A percentile compares a stretch with the other conserved stretches of the same genome.
These are phyloP conservation scores for Erythrocercus mccallii DNA, from an alignment of 2,113 vertebrate genomes.

Conservation along the genomic window DNA sequence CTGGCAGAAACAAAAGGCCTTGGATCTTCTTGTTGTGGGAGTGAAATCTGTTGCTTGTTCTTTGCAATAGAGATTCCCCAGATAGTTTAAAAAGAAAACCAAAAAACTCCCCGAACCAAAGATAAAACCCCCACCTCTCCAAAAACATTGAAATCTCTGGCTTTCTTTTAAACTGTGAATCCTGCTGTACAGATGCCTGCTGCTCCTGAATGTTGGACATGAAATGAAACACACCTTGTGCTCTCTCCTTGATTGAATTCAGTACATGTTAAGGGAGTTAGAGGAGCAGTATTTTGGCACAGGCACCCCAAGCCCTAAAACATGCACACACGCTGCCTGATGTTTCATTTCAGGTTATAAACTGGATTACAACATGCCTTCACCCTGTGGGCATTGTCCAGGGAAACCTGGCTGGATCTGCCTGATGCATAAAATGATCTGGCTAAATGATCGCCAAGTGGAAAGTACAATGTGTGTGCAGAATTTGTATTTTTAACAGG, in stretches of 20 bases:
- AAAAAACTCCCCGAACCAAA: fast-evolving
- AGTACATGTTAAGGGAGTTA: neutral
- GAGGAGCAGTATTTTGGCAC: neutral
- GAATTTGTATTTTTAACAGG: neutral
- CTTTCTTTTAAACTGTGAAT: neutral
- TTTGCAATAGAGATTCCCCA: neutral
- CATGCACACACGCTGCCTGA: neutral
- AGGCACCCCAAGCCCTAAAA: neutral
- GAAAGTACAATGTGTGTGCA: neutral
- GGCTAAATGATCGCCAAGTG: neutral
- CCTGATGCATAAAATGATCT: neutral
- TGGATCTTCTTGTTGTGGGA: neutral
- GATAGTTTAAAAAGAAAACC: neutral
- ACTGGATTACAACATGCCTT: slow-evolving; percentile 50
- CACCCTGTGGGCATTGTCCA: neutral
- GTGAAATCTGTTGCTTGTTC: neutral
- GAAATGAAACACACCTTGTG: neutral
- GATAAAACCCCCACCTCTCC: neutral
- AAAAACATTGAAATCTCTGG: neutral
- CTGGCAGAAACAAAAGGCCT: neutral
- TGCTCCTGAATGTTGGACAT: neutral
- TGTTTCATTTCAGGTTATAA: slow-evolving; percentile 36
- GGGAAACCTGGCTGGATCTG: slow-evolving; percentile 20
- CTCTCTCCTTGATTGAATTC: neutral
- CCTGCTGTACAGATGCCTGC: neutral